Percentiles rank a stretch among this genome's conserved stretches.
Conservation (phyloP, 2,113 vertebrate genomes). For the Irena cyanogastra region DNA sequence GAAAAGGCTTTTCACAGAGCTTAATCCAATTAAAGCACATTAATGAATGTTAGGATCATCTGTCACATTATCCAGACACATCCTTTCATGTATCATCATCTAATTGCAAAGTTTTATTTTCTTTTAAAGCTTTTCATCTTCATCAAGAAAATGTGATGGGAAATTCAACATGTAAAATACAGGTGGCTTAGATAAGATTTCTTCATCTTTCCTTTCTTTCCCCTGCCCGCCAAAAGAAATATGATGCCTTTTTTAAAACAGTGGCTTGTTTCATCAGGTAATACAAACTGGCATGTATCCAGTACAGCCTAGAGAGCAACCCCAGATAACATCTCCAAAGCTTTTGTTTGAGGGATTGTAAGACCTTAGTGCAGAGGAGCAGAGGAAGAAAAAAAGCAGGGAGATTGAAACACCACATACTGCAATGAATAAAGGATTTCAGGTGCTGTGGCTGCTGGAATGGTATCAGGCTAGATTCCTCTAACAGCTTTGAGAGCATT, state of each 20-base stretch:
- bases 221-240: neutral
- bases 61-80: conserved; percentile 57
- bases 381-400: neutral
- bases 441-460: neutral
- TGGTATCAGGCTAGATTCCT: neutral
- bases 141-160: neutral
- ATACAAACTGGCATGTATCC: neutral
- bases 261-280: neutral
- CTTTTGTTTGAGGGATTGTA: neutral
- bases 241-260: neutral
- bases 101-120: conserved; percentile 43
- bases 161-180: conserved; percentile 9
- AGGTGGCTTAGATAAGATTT: neutral
- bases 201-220: neutral
- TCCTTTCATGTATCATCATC: conserved; percentile 43
- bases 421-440: neutral
- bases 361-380: neutral
- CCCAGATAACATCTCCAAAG: neutral
- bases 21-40: conserved; percentile 65
- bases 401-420: neutral
- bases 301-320: neutral
- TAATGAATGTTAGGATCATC: conserved; percentile 59
- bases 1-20: conserved; percentile 44
- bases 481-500: neutral
- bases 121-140: conserved; percentile 14